phyloP scores from a whole-genome alignment of 2,888 invertebrate species.

The Lingula anatina region DNA sequence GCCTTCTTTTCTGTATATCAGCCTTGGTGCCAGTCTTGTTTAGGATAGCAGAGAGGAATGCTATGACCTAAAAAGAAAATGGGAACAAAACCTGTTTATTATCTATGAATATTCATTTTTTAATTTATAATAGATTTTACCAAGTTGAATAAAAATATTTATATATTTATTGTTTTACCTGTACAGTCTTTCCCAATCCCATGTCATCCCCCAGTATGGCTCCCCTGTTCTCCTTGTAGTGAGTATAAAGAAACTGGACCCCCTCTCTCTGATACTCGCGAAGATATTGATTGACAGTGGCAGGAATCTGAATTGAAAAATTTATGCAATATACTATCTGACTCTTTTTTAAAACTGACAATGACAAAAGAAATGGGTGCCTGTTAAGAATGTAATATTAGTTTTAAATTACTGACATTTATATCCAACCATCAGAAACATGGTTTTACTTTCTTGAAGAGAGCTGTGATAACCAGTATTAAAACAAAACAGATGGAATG shows the following conservation, averaged over 20 bases:
- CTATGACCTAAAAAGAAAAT: constrained; percentile 30
- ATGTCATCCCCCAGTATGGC: constrained; percentile 48
- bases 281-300: constrained; percentile 40
- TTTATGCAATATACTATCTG: not conserved
- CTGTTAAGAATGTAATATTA: too few relatives aligned
- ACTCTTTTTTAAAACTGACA: not conserved
- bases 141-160: not conserved
- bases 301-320: constrained; percentile 31
- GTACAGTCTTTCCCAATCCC: constrained; percentile 49
- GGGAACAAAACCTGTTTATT: not conserved
- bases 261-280: constrained; percentile 47
- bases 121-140: not conserved
- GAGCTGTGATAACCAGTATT: too few relatives aligned
- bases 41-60: constrained; percentile 37
- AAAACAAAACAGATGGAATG: too few relatives aligned
- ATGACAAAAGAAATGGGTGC: too few relatives aligned
- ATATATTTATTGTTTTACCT: constrained; percentile 19
- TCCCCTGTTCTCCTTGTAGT: constrained; percentile 28
- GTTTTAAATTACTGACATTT: too few relatives aligned
- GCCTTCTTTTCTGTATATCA: constrained; percentile 33
- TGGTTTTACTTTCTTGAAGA: too few relatives aligned
- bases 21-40: constrained; percentile 35
- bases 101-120: too few relatives aligned
- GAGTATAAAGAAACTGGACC: constrained; percentile 35
- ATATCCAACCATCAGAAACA: too few relatives aligned